Evolutionary conservation across 2,888 invertebrate species (phyloP).

Genomic region (Chorisops tibialis): DNA sequence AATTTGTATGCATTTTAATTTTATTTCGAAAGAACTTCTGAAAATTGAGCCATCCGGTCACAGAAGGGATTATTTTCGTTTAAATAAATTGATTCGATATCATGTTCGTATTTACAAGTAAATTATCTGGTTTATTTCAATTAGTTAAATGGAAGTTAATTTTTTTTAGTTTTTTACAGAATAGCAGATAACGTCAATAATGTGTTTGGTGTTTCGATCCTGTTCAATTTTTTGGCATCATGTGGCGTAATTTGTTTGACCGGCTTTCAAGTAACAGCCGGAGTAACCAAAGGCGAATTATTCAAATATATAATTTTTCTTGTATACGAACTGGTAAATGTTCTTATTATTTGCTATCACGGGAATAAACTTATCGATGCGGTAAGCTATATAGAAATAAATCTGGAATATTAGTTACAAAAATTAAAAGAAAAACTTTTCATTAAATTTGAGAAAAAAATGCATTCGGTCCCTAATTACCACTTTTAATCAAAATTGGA

Average conservation of each 20-base stretch:
- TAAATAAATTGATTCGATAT: neutral
- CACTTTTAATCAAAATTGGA: too few relatives aligned
- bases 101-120: neutral
- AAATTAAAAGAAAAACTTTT: neutral
- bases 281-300: neutral
- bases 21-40: neutral
- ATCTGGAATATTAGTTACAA: neutral
- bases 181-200: neutral
- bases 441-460: too few relatives aligned
- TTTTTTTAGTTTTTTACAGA: neutral
- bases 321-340: neutral
- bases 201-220: neutral
- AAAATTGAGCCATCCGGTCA: neutral
- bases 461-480: too few relatives aligned
- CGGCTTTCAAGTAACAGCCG: conserved; percentile 11
- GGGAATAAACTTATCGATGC: conserved; percentile 2
- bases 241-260: neutral
- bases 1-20: conserved; percentile 6
- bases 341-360: conserved; percentile 7
- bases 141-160: neutral
- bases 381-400: neutral
- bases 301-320: conserved; percentile 5
- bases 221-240: conserved; percentile 3
- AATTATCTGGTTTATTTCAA: neutral
- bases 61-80: neutral